Percentiles rank a stretch among this genome's conserved stretches.
Evolutionary conservation across 2,113 vertebrate species (phyloP).

Genomic region (Phylloscopus trochilus): DNA sequence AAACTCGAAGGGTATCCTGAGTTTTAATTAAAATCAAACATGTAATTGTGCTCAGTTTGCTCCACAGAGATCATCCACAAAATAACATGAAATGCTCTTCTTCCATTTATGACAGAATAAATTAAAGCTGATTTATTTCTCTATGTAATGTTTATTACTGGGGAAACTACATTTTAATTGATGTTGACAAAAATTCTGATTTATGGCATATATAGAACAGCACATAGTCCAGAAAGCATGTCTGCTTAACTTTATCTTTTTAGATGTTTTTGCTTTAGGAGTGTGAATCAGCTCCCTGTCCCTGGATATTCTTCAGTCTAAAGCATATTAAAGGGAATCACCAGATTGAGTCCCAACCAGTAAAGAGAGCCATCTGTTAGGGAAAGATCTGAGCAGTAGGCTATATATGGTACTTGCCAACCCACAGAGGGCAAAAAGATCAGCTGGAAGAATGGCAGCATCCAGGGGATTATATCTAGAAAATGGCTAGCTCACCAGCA

Average conservation of each 20-base stretch:
- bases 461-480: conserved; percentile 71
- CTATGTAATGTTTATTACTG: conserved; percentile 63
- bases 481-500: conserved; percentile 58
- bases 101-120: conserved; percentile 74
- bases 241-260: conserved; percentile 66
- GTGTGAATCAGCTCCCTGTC: conserved; percentile 58
- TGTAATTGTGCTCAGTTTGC: conserved; percentile 72
- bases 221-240: neutral
- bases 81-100: conserved; percentile 68
- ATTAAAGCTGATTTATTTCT: conserved; percentile 79
- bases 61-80: conserved; percentile 67
- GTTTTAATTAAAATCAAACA: conserved; percentile 85
- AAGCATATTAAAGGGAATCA: conserved; percentile 78
- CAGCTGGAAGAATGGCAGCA: conserved; percentile 71
- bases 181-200: conserved; percentile 77
- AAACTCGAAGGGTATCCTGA: conserved; percentile 77
- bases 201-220: conserved; percentile 53
- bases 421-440: conserved; percentile 72
- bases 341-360: conserved; percentile 77
- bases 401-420: conserved; percentile 63
- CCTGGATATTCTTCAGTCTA: conserved; percentile 69
- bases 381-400: conserved; percentile 72
- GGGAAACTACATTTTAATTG: conserved; percentile 73
- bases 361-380: conserved; percentile 80
- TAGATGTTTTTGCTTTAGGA: conserved; percentile 62